Percentiles rank a stretch among this genome's conserved stretches.
These are phyloP conservation scores for Drosophila setosimentum DNA, from an alignment of 2,888 invertebrate genomes.

Conservation along the genomic window DNA sequence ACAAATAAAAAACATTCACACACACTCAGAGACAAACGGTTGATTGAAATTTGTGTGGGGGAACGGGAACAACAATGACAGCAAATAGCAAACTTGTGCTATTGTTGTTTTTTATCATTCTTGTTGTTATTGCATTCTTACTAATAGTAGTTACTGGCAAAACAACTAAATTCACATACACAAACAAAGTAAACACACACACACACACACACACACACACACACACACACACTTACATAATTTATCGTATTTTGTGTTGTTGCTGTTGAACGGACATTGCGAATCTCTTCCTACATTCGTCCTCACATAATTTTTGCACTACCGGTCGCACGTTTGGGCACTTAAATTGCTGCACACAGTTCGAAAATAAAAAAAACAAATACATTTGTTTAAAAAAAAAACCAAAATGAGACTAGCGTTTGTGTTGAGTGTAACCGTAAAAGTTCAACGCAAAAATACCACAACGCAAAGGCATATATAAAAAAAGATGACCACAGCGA, in stretches of 20 bases:
- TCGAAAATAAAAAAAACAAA: slow-evolving; percentile 73
- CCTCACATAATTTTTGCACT: slow-evolving; percentile 45
- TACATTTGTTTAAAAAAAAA: slow-evolving; percentile 75
- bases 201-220: slow-evolving; percentile 22
- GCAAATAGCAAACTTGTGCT: slow-evolving; percentile 45
- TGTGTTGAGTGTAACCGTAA: slow-evolving; percentile 41
- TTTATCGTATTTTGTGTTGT: slow-evolving; percentile 57
- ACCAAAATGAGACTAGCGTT: slow-evolving; percentile 67
- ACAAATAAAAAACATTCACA: slow-evolving; percentile 25
- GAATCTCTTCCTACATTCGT: slow-evolving; percentile 31
- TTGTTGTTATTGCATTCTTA: slow-evolving; percentile 53
- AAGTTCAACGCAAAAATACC: slow-evolving; percentile 14
- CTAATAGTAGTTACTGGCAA: slow-evolving; percentile 57
- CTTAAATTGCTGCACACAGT: slow-evolving; percentile 50
- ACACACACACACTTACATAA: slow-evolving; percentile 69
- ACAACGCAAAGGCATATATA: neutral
- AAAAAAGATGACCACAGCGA: slow-evolving; percentile 2
- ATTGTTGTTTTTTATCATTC: slow-evolving; percentile 33
- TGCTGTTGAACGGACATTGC: slow-evolving; percentile 60
- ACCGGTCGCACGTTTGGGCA: slow-evolving; percentile 39
- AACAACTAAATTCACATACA: slow-evolving; percentile 16
- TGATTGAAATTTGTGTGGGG: slow-evolving; percentile 68
- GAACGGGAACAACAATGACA: slow-evolving; percentile 73
- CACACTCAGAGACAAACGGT: slow-evolving; percentile 18
- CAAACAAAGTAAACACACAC: slow-evolving; percentile 35